Base-by-base conservation (phyloP, 2,888 invertebrate genomes). In the Spilarctia lutea region DNA sequence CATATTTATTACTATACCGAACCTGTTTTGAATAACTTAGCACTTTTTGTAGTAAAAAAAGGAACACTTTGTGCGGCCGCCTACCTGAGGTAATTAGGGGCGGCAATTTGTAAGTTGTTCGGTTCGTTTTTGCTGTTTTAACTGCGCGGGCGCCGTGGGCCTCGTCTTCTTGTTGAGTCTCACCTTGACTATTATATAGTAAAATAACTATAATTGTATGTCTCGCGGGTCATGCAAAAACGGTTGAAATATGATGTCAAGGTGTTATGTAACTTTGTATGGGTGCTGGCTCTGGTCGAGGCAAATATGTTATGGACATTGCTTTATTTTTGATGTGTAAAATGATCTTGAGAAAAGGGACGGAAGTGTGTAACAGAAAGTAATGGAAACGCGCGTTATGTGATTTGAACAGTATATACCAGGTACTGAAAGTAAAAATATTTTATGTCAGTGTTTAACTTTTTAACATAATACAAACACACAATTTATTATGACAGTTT, bases 1-100 rank as follows among this genome's bases (percentile, higher is more conserved):
- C 83, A 86, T 85, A 89, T 89, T 89, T 89, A 87, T 88, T 83
- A 80, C 81, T 83, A 79, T 78, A 83, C 77, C 78, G 79, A 80
- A 85, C 88, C 86, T 79, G 86, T 87, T 88, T 85, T 87, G 89
- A 91, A 92, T 90, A 92, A 89, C 88, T 91, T 92, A 90, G 86
- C 92, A 91, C 92, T 88, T 90, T 91, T 91, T 91, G 79, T 87
- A 81, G 75, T 83, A 84, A 86, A 87, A 87, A 85, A 87, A 83
- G 77, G 75, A 82, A 80, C 83, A 85, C 85, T 89, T 89, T 89
- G 89, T 88, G 84, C 83, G 86, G 88, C 91, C 89, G 91, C 90
- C 91, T 92, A 92, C 93, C 93, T 92, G 92, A 73, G 87, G 92
- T 91, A 92, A 93, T 93, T 92, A 93, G 91, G 89, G 83, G 84